Conservation (phyloP, 1,140 invertebrate genomes). For the Bombus confusus region DNA sequence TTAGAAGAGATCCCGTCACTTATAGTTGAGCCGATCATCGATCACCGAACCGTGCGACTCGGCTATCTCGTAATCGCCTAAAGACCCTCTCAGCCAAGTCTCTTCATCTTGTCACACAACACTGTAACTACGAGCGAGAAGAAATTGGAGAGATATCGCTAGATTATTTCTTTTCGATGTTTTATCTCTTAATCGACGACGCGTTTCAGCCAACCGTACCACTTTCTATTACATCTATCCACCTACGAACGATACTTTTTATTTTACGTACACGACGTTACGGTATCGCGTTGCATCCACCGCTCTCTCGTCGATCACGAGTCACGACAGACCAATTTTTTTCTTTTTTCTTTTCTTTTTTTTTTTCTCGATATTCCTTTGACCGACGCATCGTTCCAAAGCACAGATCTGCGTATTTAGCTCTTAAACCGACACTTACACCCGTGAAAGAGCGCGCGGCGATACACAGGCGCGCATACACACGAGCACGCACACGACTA, state of each 20-base stretch:
- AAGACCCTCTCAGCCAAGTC: constrained; percentile 14
- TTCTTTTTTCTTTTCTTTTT: too few species aligned
- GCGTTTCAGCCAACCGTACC: too few species aligned
- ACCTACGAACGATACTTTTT: not conserved
- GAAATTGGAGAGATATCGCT: not conserved
- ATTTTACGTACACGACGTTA: not conserved
- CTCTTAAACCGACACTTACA: constrained; percentile 36
- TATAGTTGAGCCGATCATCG: constrained; percentile 72
- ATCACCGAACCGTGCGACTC: constrained; percentile 57
- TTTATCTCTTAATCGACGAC: not conserved
- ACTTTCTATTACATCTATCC: not conserved
- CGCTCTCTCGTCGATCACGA: not conserved
- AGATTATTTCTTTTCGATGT: not conserved
- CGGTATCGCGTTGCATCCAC: not conserved
- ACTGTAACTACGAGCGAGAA: not conserved
- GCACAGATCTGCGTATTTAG: constrained; percentile 26
- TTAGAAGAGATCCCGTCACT: constrained; percentile 71
- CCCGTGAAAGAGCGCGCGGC: constrained; percentile 35
- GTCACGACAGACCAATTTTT: too few species aligned
- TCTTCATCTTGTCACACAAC: constrained; percentile 48
- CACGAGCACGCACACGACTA: constrained; percentile 9
- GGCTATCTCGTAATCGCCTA: constrained; percentile 38
- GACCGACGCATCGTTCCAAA: constrained; percentile 10
- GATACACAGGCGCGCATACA: constrained; percentile 25
- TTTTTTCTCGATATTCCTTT: not conserved